Evolutionary conservation across 2,797 vertebrate species (phyloP), one percentile per base, ranked within the genome.

Genomic region (Cephalopachus bancanus): DNA sequence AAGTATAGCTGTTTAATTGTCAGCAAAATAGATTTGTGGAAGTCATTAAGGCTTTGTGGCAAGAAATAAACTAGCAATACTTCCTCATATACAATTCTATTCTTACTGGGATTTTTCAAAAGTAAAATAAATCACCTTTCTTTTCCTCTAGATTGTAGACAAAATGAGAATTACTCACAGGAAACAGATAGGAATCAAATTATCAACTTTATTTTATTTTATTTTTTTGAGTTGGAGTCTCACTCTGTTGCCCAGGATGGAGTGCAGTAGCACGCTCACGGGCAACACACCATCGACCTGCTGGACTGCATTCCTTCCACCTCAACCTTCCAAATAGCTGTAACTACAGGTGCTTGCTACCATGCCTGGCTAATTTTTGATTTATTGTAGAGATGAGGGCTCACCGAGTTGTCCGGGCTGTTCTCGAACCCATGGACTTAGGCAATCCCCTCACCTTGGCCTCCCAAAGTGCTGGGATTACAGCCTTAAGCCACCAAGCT

Each of bases 21-120:
- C 88, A 75, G 44, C 72, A 75, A 80, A 91, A 74, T 33, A 95
- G 87, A 91, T 84, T 64, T 93, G n/a, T 89, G n/a, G 65, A 93
- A 57, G 16, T 28, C 72, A 69, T 84, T 74, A 80, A 83, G 60
- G 15, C 69, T 78, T 88, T 75, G 44, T 81, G 59, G 59, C 49
- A 89, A 91, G 64, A 93, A 87, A 79, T 79, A 90, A 79, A 86
- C 22, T 30, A 72, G 6, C 8, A 57, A 14, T 75, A 79, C 22
- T 80, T 87, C 7, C 51, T 4, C 12, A 20, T 4, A 53, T 91
- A 87, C 79, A 91, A 62, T 72, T 71, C 30, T 26, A 72, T 51
- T 93, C 57, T 71, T 88, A 79, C 14, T 88, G 1, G 5, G 19
- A 30, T 37, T 75, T 80, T 79, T 44, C 83, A 37, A 91, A 16